A percentile compares a stretch with the other conserved stretches of the same genome.
These are phyloP conservation scores for Machimus atricapillus DNA, from an alignment of 2,888 invertebrate genomes.

Conservation along the genomic window DNA sequence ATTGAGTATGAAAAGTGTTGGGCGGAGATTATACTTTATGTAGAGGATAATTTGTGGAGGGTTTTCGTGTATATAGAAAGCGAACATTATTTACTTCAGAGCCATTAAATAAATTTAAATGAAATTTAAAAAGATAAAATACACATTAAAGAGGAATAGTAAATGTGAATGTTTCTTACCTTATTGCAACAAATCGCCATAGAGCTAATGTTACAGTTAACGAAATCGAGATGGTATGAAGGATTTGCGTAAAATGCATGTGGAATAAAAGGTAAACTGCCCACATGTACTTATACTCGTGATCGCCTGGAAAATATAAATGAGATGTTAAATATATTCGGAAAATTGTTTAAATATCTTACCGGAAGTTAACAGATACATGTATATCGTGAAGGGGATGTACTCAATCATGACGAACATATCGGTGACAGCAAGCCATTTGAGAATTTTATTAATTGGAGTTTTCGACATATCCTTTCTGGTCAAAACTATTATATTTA, in stretches of 20 bases:
- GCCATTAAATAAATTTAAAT: background rate
- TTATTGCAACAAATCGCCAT: constrained; percentile 88
- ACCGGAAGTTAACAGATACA: constrained; percentile 70
- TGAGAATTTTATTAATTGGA: constrained; percentile 86
- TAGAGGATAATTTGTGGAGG: background rate
- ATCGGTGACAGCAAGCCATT: constrained; percentile 84
- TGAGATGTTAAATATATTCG: background rate
- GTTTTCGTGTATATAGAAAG: background rate
- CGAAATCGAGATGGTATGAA: constrained; percentile 91
- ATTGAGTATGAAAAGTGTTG: background rate
- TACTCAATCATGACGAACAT: constrained; percentile 90
- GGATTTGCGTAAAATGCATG: constrained; percentile 86
- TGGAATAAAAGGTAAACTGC: constrained; percentile 85
- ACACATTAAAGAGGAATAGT: background rate
- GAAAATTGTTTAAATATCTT: constrained; percentile 45
- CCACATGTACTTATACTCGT: constrained; percentile 87
- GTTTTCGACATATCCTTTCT: constrained; percentile 80
- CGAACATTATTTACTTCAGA: background rate
- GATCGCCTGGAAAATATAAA: constrained; percentile 71
- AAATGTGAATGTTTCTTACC: constrained; percentile 65
- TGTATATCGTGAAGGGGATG: constrained; percentile 76
- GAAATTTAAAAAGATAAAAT: background rate
- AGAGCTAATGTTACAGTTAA: constrained; percentile 90
- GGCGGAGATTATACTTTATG: background rate
- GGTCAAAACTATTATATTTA: constrained; percentile 87